Conservation (phyloP, 2,888 invertebrate species). For the Drosophila multiciliata region DNA sequence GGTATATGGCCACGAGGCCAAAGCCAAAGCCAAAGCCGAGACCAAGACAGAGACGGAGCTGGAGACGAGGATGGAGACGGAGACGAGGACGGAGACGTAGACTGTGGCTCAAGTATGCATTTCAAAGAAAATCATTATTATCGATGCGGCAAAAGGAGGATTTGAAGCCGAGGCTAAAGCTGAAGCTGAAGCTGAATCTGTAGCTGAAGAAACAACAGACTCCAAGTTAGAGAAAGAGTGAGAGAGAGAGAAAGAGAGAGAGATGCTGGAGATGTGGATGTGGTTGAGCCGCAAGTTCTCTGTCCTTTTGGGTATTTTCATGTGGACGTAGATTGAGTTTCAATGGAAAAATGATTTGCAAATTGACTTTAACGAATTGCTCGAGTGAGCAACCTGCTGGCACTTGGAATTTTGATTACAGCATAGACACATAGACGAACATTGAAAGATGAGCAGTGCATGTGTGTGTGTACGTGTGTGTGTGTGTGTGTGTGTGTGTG, state of each 20-base stretch:
- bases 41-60: conserved; percentile 15
- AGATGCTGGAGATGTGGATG: conserved; percentile 1
- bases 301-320: conserved; percentile 77
- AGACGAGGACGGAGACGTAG: conserved; percentile 9
- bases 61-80: conserved; percentile 1
- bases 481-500: neutral
- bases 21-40: conserved; percentile 24
- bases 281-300: conserved; percentile 42
- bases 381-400: conserved; percentile 67
- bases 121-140: conserved; percentile 83
- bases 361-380: conserved; percentile 83
- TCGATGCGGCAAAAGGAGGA: conserved; percentile 67
- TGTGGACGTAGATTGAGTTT: conserved; percentile 81
- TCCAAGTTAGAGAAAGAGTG: conserved; percentile 7
- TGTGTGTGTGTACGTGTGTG: conserved; percentile 1
- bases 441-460: conserved; percentile 1
- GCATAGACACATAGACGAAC: conserved; percentile 34
- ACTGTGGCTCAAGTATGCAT: conserved; percentile 67
- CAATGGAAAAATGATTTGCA: conserved; percentile 83
- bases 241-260: neutral
- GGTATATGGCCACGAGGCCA: conserved; percentile 23
- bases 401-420: conserved; percentile 79
- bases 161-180: conserved; percentile 26
- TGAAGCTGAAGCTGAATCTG: conserved; percentile 20
- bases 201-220: conserved; percentile 34